Conservation (phyloP, 2,797 vertebrate species). For the Mormyrops attenuatus region DNA sequence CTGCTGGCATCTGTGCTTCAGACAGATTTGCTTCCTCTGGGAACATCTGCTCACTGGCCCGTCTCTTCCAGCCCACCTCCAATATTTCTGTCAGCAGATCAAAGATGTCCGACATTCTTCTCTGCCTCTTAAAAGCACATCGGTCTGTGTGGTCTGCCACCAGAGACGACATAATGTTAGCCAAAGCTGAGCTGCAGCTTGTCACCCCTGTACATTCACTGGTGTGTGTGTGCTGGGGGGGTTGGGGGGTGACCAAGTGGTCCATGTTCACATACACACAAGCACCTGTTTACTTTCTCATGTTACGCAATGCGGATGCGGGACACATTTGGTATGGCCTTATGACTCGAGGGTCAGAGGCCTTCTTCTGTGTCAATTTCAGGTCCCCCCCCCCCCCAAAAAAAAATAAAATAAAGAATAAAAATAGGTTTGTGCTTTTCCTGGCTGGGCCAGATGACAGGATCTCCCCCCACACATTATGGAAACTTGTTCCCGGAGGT, state of each 20-base stretch:
- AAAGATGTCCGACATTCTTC: constrained; percentile 50
- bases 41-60: background rate
- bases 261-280: background rate
- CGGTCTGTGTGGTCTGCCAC: constrained; percentile 57
- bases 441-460: background rate
- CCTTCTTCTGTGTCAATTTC: background rate
- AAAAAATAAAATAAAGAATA: background rate
- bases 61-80: background rate
- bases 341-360: background rate
- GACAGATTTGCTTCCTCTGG: background rate
- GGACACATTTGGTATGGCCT: background rate
- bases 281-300: background rate
- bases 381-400: background rate
- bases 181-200: constrained; percentile 28
- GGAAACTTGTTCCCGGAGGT: background rate
- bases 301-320: background rate
- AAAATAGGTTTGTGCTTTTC: background rate
- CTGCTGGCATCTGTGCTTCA: constrained; percentile 5
- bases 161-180: constrained; percentile 33
- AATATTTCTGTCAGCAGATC: constrained; percentile 41
- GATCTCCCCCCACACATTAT: background rate
- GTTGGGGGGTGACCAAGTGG: background rate
- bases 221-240: background rate
- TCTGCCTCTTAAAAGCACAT: constrained; percentile 29
- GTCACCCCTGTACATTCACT: constrained; percentile 32